Percentiles rank a stretch among this genome's conserved stretches.
These are phyloP conservation scores for Sebastes hubbsi DNA, from an alignment of 2,797 vertebrate genomes.

Conservation along the genomic window DNA sequence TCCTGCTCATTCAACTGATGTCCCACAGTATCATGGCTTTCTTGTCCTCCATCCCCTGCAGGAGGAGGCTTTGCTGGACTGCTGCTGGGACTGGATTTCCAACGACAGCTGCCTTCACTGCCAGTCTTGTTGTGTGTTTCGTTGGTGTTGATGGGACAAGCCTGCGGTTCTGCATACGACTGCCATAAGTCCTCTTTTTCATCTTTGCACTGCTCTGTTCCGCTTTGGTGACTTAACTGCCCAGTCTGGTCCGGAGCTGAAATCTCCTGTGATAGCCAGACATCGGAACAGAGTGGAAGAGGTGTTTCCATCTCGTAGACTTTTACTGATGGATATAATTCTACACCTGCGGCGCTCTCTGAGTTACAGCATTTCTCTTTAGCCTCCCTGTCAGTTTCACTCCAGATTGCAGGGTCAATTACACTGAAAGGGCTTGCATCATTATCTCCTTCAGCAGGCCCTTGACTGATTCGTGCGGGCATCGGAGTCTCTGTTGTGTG, in stretches of 20 bases:
- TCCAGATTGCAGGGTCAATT: slow-evolving; percentile 73
- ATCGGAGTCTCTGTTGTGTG: slow-evolving; percentile 51
- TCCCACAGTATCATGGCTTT: slow-evolving; percentile 27
- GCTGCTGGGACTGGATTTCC: slow-evolving; percentile 50
- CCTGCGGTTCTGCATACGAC: slow-evolving; percentile 19
- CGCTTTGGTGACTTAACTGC: slow-evolving; percentile 16
- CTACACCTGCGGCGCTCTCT: slow-evolving; percentile 40
- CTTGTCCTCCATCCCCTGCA: slow-evolving; percentile 33
- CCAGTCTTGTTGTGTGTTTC: neutral
- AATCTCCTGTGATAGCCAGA: slow-evolving; percentile 8
- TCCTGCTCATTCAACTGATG: slow-evolving; percentile 46
- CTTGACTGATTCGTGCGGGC: slow-evolving; percentile 57
- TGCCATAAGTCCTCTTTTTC: slow-evolving; percentile 39
- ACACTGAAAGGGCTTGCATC: slow-evolving; percentile 52
- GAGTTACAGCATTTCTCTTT: slow-evolving; percentile 39
- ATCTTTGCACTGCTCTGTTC: slow-evolving; percentile 12
- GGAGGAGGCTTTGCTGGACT: slow-evolving; percentile 19
- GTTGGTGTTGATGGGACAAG: neutral
- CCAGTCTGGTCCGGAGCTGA: neutral
- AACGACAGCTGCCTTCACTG: slow-evolving; percentile 36
- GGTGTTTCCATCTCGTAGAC: slow-evolving; percentile 19
- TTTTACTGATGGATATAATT: slow-evolving; percentile 50
- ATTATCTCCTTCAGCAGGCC: slow-evolving; percentile 70
- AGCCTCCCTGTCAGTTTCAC: slow-evolving; percentile 53
- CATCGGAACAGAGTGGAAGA: slow-evolving; percentile 7